Percentiles rank a stretch among this genome's conserved stretches.
Evolutionary conservation across 2,797 vertebrate species (phyloP).

Genomic region (Distichodus sexfasciatus): DNA sequence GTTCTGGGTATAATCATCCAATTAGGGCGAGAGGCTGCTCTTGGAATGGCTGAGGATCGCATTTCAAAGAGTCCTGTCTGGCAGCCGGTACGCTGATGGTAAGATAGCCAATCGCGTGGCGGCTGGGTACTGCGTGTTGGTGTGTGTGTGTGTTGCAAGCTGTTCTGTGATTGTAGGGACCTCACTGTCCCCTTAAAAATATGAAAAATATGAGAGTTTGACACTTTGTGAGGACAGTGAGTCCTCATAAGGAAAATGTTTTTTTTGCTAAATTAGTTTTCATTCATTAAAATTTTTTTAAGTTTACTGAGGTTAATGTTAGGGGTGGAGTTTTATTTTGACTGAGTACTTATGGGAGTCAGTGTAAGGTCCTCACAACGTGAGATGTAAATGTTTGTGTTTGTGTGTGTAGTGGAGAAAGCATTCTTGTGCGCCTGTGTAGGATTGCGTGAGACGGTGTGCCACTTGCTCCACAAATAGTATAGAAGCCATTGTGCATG

Average conservation of each 20-base stretch:
- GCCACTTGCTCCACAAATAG: constrained; percentile 43
- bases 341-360: no score
- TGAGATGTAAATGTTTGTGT: constrained; percentile 14
- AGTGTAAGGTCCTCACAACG: no score
- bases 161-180: no score
- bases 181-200: no score
- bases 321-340: no score
- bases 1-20: constrained; percentile 84
- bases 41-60: constrained; percentile 72
- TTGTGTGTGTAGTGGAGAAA: constrained; percentile 12
- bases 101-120: constrained; percentile 63
- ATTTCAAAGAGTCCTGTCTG: constrained; percentile 82
- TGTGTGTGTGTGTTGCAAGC: constrained; percentile 49
- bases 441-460: constrained; percentile 51
- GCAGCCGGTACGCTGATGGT: constrained; percentile 66
- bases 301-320: no score
- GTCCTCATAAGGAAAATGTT: no score
- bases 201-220: no score
- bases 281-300: no score
- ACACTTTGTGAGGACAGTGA: no score
- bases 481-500: constrained; percentile 51
- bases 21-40: constrained; percentile 73
- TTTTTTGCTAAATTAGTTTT: no score
- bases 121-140: constrained; percentile 47
- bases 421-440: constrained; percentile 57